Evolutionary conservation across 2,113 vertebrate species (phyloP).

Genomic region (Pseudonaja textilis): DNA sequence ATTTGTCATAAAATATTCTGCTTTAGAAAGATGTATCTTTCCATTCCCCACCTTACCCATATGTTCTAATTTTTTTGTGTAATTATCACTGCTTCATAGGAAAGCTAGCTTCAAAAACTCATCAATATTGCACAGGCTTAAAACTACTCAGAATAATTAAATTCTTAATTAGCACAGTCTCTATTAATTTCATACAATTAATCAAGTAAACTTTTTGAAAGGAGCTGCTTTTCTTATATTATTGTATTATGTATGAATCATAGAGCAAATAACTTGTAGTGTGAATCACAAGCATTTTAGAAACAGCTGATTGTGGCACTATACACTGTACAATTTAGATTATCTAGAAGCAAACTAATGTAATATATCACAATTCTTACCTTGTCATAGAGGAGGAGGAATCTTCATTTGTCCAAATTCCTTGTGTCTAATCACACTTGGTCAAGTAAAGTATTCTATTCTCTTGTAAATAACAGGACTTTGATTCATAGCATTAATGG

Average conservation of each 20-base stretch:
- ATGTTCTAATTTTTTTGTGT: slow-evolving; percentile 10
- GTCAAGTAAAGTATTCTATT: background rate
- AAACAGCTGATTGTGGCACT: slow-evolving; percentile 18
- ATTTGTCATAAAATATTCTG: background rate
- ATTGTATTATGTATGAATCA: slow-evolving; percentile 15
- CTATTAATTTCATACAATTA: slow-evolving; percentile 50
- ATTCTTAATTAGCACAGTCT: slow-evolving; percentile 45
- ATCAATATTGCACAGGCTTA: slow-evolving; percentile 25
- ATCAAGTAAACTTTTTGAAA: slow-evolving; percentile 45
- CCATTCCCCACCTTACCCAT: background rate
- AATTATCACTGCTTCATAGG: slow-evolving; percentile 20
- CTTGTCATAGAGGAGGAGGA: background rate
- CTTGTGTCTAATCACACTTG: background rate
- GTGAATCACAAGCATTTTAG: slow-evolving; percentile 9
- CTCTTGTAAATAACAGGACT: background rate
- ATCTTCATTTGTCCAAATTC: background rate
- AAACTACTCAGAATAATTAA: slow-evolving; percentile 22
- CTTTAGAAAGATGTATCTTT: background rate
- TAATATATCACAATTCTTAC: background rate
- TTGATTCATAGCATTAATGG: background rate
- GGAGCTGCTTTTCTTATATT: slow-evolving; percentile 40
- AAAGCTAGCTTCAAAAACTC: slow-evolving; percentile 36
- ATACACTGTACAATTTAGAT: slow-evolving; percentile 28
- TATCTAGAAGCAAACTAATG: background rate
- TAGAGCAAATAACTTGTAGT: slow-evolving; percentile 14